phyloP scores from a whole-genome alignment of 1,140 invertebrate genomes.

The Popillia japonica region DNA sequence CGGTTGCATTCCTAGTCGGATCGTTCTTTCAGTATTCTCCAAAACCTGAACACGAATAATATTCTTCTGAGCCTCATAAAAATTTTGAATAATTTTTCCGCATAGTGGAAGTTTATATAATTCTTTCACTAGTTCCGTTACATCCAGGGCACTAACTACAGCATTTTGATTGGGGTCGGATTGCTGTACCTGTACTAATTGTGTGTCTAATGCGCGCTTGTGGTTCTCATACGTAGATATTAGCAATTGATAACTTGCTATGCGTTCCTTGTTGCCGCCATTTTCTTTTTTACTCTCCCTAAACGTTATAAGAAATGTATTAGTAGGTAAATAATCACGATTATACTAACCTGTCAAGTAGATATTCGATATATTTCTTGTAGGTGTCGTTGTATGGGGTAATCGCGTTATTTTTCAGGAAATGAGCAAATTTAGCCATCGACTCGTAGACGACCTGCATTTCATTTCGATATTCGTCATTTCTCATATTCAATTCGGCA shows the following conservation, averaged over 20 bases:
- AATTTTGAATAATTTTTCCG: slow-evolving; percentile 34
- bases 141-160: slow-evolving; percentile 3
- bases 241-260: slow-evolving; percentile 36
- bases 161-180: neutral
- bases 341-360: slow-evolving; percentile 46
- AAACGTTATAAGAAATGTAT: slow-evolving; percentile 30
- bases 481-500: slow-evolving; percentile 38
- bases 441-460: slow-evolving; percentile 43
- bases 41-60: neutral
- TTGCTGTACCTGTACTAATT: neutral
- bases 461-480: slow-evolving; percentile 44
- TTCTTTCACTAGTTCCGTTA: neutral
- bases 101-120: slow-evolving; percentile 34
- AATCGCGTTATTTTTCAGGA: slow-evolving; percentile 50
- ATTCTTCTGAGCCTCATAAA: neutral
- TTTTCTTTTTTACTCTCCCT: slow-evolving; percentile 43
- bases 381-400: slow-evolving; percentile 51
- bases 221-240: slow-evolving; percentile 38
- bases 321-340: too few species aligned
- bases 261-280: slow-evolving; percentile 24
- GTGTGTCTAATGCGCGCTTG: slow-evolving; percentile 34
- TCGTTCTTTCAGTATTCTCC: neutral
- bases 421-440: slow-evolving; percentile 51
- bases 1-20: too few species aligned
- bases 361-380: slow-evolving; percentile 50